Conservation (phyloP, 2,113 vertebrate species). For the Andinoacara biseriatus region DNA sequence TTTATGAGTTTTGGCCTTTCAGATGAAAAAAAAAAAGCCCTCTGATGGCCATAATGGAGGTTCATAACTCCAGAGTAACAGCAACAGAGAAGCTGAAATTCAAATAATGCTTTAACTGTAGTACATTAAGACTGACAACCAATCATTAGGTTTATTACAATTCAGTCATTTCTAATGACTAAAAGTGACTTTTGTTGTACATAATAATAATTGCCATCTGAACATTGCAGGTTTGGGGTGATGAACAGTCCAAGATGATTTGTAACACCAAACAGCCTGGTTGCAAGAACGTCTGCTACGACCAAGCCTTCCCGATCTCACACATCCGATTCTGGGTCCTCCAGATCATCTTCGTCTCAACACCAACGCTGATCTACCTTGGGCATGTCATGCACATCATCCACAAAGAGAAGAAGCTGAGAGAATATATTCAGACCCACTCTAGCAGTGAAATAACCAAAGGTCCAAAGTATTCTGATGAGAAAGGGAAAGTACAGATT, state of each 20-base stretch:
- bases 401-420: constrained; percentile 89
- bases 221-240: constrained; percentile 77
- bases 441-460: constrained; percentile 52
- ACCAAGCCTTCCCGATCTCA: constrained; percentile 94
- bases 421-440: constrained; percentile 61
- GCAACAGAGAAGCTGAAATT: neutral
- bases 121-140: neutral
- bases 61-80: neutral
- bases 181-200: too few relatives aligned
- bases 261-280: constrained; percentile 97
- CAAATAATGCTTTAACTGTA: neutral
- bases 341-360: constrained; percentile 94
- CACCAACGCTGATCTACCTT: constrained; percentile 92
- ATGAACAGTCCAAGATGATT: constrained; percentile 92
- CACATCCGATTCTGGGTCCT: constrained; percentile 97
- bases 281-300: constrained; percentile 96
- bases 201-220: neutral
- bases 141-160: neutral
- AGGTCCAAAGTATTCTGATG: constrained; percentile 79
- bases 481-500: constrained; percentile 85
- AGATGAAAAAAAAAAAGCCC: neutral
- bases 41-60: neutral
- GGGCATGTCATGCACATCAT: constrained; percentile 91
- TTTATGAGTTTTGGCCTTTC: neutral
- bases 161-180: neutral